Evolutionary conservation across 2,797 vertebrate genomes (phyloP).

Genomic region (Microhierax caerulescens): DNA sequence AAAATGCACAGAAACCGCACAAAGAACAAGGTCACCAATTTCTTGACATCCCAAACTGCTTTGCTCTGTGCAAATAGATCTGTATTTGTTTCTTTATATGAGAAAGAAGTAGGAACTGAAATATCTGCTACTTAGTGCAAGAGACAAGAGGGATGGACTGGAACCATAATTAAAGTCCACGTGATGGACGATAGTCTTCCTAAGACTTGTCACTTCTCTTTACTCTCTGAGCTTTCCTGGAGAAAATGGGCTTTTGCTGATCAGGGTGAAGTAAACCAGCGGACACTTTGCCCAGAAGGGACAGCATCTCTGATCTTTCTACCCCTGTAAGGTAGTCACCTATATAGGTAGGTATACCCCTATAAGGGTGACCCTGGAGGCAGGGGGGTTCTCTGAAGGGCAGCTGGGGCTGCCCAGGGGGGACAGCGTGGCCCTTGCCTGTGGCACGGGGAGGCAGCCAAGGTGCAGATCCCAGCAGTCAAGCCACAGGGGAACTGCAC

Average conservation of each 20-base stretch:
- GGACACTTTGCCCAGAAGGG: background rate
- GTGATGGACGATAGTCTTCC: accelerated
- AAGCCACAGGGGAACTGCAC: background rate
- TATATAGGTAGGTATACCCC: no score
- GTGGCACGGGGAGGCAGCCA: accelerated
- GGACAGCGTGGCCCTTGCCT: accelerated
- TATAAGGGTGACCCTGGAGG: background rate
- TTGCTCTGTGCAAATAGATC: background rate
- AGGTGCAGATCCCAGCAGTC: background rate
- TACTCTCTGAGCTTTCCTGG: background rate
- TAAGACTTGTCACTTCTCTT: background rate
- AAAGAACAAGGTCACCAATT: background rate
- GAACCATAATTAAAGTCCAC: background rate
- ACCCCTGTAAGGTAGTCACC: no score
- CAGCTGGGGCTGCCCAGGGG: background rate
- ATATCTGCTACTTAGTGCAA: background rate
- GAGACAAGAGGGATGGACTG: background rate
- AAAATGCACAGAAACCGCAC: background rate
- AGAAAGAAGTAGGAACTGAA: background rate
- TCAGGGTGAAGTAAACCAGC: background rate
- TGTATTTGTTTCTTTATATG: background rate
- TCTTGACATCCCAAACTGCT: accelerated
- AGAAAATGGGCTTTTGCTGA: background rate
- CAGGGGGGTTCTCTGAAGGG: background rate
- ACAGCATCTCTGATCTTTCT: background rate